phyloP scores from a whole-genome alignment of 2,888 invertebrate species.

The Cephonodes hylas region DNA sequence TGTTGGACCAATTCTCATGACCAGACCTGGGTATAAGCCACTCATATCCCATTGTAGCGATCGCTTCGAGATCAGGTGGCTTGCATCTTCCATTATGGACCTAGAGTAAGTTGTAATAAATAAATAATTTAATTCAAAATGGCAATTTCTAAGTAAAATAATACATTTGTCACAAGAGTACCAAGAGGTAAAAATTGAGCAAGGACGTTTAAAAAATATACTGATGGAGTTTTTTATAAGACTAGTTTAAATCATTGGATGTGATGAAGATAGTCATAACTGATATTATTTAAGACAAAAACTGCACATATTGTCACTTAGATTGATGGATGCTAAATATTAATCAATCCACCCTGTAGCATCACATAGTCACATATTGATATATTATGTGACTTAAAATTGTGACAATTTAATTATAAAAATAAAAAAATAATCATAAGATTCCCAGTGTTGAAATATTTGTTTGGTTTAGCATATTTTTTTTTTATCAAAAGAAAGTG shows the following conservation, averaged over 20 bases:
- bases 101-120: constrained; percentile 47
- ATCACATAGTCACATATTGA: too few species aligned
- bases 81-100: constrained; percentile 84
- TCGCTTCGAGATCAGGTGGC: constrained; percentile 85
- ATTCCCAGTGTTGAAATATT: not conserved
- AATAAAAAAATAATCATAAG: too few species aligned
- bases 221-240: too few species aligned
- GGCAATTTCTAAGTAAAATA: not conserved
- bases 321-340: too few species aligned
- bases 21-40: constrained; percentile 86
- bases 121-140: not conserved
- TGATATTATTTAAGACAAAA: too few species aligned
- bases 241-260: too few species aligned
- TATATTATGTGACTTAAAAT: not conserved
- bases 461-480: too few species aligned
- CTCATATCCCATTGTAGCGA: constrained; percentile 89
- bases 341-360: not conserved
- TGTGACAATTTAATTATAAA: not conserved
- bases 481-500: not conserved
- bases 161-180: too few species aligned
- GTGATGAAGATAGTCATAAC: too few species aligned
- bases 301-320: too few species aligned
- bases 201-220: too few species aligned
- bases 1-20: constrained; percentile 88
- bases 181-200: too few species aligned